Percentiles rank a stretch among this genome's conserved stretches.
These are phyloP conservation scores for Agapornis canus DNA, from an alignment of 2,797 vertebrate genomes.

Conservation along the genomic window DNA sequence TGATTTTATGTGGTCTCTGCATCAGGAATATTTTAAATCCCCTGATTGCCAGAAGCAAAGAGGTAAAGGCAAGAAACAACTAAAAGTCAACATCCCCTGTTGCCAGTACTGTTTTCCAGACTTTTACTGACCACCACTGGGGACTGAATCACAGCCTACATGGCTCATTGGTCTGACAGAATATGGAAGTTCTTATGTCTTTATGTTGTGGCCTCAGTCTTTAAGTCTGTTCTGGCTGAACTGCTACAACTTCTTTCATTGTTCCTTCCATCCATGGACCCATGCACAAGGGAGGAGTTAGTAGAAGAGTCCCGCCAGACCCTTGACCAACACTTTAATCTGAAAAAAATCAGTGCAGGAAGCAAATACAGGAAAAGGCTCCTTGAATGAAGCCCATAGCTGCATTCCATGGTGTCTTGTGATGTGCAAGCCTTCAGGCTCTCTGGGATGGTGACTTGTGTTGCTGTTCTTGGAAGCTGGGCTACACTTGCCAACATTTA, in stretches of 20 bases:
- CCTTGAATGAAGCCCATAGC: accelerated
- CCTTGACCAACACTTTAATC: not conserved
- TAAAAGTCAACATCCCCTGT: not conserved
- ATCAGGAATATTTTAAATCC: not conserved
- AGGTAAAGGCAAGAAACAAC: not conserved
- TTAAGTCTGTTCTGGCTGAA: not conserved
- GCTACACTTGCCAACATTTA: not conserved
- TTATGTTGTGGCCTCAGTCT: not conserved
- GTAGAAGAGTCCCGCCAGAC: not conserved
- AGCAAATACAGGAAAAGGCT: not conserved
- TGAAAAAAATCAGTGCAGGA: not conserved
- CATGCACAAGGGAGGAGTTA: not conserved
- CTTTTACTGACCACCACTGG: not conserved
- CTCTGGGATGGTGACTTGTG: not conserved
- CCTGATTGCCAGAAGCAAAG: not conserved
- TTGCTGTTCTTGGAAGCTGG: not conserved
- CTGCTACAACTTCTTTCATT: not conserved
- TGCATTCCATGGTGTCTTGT: not conserved
- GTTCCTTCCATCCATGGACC: not conserved
- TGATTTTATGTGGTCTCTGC: not conserved
- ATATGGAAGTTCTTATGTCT: not conserved
- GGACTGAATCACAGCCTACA: not conserved
- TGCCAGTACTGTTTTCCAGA: not conserved
- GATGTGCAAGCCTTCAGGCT: not conserved
- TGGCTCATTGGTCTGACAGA: not conserved